A percentile compares a stretch with the other conserved stretches of the same genome.
These are phyloP conservation scores for Lepidothrix coronata DNA, from an alignment of 2,113 vertebrate species.

Conservation along the genomic window DNA sequence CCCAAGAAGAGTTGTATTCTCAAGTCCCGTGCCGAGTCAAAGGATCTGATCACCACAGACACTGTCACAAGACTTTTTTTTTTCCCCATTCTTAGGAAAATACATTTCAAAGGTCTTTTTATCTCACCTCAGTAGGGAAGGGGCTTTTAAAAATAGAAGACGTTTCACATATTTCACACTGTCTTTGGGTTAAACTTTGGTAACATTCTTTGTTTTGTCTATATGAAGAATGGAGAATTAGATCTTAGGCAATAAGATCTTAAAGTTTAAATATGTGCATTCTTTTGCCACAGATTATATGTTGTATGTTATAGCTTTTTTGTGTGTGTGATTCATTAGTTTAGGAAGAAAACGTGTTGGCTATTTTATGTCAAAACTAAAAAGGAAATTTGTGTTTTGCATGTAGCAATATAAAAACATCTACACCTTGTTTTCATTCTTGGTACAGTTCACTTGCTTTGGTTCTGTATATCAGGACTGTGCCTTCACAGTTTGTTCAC, in stretches of 20 bases:
- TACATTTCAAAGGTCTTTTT: not conserved
- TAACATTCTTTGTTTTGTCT: not conserved
- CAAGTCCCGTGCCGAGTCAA: not conserved
- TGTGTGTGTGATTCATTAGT: not conserved
- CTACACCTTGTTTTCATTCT: not conserved
- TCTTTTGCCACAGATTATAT: not conserved
- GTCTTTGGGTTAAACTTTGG: not conserved
- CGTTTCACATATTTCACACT: not conserved
- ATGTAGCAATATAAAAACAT: not conserved
- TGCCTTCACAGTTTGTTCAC: not conserved
- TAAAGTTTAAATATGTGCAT: not conserved
- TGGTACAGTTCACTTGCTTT: not conserved
- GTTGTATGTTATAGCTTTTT: not conserved
- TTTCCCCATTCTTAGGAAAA: not conserved
- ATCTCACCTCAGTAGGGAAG: not conserved
- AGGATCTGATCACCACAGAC: not conserved
- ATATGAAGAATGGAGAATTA: not conserved
- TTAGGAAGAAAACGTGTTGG: not conserved
- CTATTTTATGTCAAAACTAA: not conserved
- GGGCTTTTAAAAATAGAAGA: not conserved
- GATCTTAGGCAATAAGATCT: not conserved
- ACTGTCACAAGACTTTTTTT: not conserved
- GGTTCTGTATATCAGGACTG: fast-evolving
- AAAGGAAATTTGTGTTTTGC: not conserved
- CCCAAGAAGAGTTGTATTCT: not conserved